Base-by-base conservation (phyloP, 2,888 invertebrate species). In the Drosophila siamana region DNA sequence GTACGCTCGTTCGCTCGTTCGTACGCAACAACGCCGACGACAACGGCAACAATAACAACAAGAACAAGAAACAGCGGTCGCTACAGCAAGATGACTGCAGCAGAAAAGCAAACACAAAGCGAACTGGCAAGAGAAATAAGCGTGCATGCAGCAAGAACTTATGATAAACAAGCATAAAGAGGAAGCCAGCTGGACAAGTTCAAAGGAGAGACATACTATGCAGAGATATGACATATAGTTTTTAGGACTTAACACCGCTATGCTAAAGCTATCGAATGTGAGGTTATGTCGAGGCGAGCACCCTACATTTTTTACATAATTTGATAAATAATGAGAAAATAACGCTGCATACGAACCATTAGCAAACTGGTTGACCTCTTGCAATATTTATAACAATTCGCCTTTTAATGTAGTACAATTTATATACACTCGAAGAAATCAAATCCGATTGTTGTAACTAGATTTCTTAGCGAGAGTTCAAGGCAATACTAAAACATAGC, bases 401-500 rank as follows among this genome's bases (percentile, higher is more conserved):
- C 4, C 15, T 33, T 15, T 7, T 5, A 3, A 11, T 38, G 40
- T 11, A 6, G 13, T 15, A 9, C 13, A 13, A 9, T 24, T 44
- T 24, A n/a, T 4, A 8, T 79, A 72, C 69, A 80, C 69, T 80
- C 51, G 41, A 74, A 83, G 74, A 84, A 85, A 86, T 80, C 36
- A 26, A 68, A 73, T 54, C 15, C 11, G n/a, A 33, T 33, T 33
- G 33, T 65, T 56, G 56, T 54, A 44, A 70, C 60, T 56, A 54
- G 62, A 67, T 68, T 59, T 72, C 60, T 59, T 52, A 44, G 66
- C 68, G 85, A 77, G 85, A 77, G 83, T 70, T 72, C 67, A 68
- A 69, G 68, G 80, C 73, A 60, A 80, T 78, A 91, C 90, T 90
- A 74, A 90, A 86, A 86, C 66, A 69, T 57, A 69, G 74, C 40